These are phyloP conservation scores for Xanthorhoe spadicearia DNA, from an alignment of 2,888 invertebrate genomes.

Conservation along the genomic window DNA sequence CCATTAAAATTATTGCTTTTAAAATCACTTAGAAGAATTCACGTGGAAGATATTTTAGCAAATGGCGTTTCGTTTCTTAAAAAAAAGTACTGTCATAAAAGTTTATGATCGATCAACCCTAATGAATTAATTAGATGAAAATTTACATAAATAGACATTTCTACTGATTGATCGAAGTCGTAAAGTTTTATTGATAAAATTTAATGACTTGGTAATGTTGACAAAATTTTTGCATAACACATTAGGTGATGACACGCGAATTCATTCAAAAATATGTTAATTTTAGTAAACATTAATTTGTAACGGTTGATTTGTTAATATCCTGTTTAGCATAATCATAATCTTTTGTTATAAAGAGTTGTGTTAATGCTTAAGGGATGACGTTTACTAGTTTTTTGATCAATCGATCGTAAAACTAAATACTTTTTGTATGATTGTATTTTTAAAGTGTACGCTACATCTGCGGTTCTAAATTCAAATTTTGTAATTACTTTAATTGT, in stretches of 20 bases:
- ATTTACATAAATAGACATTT: conserved; percentile 70
- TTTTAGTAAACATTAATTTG: conserved; percentile 82
- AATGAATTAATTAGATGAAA: conserved; percentile 73
- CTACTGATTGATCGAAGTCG: conserved; percentile 77
- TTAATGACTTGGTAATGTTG: conserved; percentile 68
- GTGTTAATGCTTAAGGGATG: conserved; percentile 65
- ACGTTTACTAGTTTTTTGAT: conserved; percentile 76
- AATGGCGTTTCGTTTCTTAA: conserved; percentile 62
- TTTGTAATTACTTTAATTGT: conserved; percentile 42
- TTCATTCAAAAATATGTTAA: conserved; percentile 78
- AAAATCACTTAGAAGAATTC: conserved; percentile 70
- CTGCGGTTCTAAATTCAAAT: conserved; percentile 60
- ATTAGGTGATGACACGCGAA: conserved; percentile 72
- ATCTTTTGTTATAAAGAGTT: conserved; percentile 37
- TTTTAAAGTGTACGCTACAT: conserved; percentile 51
- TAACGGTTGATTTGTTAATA: conserved; percentile 84
- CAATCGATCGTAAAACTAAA: conserved; percentile 71
- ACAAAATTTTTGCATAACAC: conserved; percentile 58
- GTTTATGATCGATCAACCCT: conserved; percentile 69
- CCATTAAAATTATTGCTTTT: conserved; percentile 81
- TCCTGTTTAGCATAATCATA: conserved; percentile 77
- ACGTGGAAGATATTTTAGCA: conserved; percentile 74
- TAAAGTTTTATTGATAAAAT: conserved; percentile 67
- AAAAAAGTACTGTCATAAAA: conserved; percentile 36
- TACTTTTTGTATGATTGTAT: conserved; percentile 48